Conservation (phyloP, 2,113 vertebrate species). For the Podiceps cristatus region DNA sequence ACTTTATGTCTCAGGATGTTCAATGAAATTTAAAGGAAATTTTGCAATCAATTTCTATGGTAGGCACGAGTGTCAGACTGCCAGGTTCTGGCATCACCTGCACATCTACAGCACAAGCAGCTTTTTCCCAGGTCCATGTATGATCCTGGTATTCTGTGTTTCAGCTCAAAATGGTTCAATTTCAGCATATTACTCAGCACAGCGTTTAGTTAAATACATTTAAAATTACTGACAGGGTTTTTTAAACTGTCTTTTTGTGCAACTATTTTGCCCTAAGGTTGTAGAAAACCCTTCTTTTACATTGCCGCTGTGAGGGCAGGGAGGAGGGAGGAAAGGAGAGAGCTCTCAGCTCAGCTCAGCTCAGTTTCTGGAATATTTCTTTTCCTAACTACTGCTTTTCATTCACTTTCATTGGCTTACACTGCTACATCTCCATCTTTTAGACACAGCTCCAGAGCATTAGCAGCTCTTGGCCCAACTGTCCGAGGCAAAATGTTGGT, state of each 20-base stretch:
- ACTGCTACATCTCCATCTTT: background rate
- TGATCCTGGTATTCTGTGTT: background rate
- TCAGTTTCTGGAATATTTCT: background rate
- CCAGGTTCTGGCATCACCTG: background rate
- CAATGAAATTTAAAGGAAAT: background rate
- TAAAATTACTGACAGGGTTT: background rate
- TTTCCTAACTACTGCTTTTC: background rate
- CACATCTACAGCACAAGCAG: background rate
- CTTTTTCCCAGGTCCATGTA: background rate
- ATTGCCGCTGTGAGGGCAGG: background rate
- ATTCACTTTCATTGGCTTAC: background rate
- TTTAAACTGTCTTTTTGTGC: background rate
- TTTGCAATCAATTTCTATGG: background rate
- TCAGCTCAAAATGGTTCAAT: background rate
- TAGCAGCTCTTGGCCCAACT: background rate
- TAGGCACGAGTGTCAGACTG: background rate
- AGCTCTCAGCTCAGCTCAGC: background rate
- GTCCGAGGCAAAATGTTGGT: background rate
- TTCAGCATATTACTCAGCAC: background rate
- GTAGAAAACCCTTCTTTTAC: background rate
- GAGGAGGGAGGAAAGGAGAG: background rate
- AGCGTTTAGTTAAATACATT: background rate
- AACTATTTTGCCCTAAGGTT: background rate
- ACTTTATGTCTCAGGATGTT: background rate
- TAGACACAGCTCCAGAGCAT: background rate